Base-by-base conservation (phyloP, 2,888 invertebrate species). In the Merodon equestris region DNA sequence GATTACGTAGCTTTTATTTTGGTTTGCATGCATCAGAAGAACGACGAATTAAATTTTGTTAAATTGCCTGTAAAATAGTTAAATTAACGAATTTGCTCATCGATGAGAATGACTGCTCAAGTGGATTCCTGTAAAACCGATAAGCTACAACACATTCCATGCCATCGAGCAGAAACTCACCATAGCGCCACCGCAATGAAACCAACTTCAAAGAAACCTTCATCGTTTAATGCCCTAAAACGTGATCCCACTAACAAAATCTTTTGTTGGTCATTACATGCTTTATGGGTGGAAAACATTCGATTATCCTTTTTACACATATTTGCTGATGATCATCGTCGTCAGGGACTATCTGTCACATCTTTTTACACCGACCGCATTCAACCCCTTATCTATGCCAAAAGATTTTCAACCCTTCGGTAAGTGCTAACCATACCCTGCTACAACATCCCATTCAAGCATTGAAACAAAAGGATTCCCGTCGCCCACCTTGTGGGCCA, bases 251-350 rank as follows among this genome's bases (percentile, higher is more conserved):
- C 51, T 58, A 63, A 58, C 48, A 38, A 40, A 73, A 58, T 47
- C 64, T 54, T 57, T 72, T 79, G 79, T 68, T 74, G 70, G 68
- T 68, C 68, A 70, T 79, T 70, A 74, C 68, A 74, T 60, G 74
- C 54, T 79, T 74, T 79, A 73, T 74, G 79, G 50, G 68, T 74
- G 79, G 79, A 77, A 77, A 77, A 77, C 79, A 79, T 79, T 79
- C 74, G 73, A 79, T 79, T 79, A 79, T 73, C 79, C 76, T 79
- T 74, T 79, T 79, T 79, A 74, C 79, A 79, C 79, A 79, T 74
- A 79, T 79, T 79, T 74, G 73, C 64, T 70, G 79, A 64, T 79
- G 68, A 79, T 74, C 68, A 70, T 72, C 58, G 68, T 70, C 56
- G 51, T 64, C 45, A 64, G 68, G 64, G 79, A 54, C 68, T 74